These are phyloP conservation scores for Accipiter cooperii DNA, from an alignment of 2,113 vertebrate genomes.

Conservation along the genomic window DNA sequence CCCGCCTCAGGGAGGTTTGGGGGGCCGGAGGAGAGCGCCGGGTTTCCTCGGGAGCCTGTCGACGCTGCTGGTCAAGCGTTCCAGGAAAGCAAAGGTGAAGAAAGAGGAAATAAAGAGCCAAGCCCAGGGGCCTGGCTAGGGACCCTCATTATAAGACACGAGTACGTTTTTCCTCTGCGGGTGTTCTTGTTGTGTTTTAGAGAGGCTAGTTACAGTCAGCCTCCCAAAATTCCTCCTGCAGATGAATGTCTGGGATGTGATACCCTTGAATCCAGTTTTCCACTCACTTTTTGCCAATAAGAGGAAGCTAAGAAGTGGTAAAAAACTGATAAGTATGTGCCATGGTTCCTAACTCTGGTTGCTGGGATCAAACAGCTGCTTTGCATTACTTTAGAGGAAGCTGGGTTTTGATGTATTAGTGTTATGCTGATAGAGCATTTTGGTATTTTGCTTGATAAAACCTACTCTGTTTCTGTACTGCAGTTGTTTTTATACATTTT, in stretches of 20 bases:
- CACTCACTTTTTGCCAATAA: background rate
- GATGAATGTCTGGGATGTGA: background rate
- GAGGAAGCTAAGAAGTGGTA: background rate
- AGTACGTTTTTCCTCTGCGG: background rate
- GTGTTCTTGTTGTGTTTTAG: background rate
- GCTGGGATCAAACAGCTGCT: background rate
- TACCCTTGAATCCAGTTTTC: background rate
- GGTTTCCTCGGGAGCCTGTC: background rate
- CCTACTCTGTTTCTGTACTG: background rate
- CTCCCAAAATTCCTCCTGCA: background rate
- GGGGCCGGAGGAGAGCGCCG: rapidly evolving
- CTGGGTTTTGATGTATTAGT: background rate
- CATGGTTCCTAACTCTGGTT: background rate
- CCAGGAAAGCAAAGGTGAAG: background rate
- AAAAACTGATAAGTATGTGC: background rate
- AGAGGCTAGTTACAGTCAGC: too few species aligned
- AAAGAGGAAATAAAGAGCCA: background rate
- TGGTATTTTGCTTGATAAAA: background rate
- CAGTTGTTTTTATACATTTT: background rate
- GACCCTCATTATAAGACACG: rapidly evolving
- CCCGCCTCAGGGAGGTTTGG: too few species aligned
- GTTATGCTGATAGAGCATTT: background rate
- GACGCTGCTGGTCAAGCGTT: rapidly evolving
- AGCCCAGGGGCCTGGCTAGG: background rate
- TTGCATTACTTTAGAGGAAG: background rate